A percentile compares a stretch with the other conserved stretches of the same genome.
phyloP scores from a whole-genome alignment of 2,888 invertebrate species.

The Scaptomyza tumidula region DNA sequence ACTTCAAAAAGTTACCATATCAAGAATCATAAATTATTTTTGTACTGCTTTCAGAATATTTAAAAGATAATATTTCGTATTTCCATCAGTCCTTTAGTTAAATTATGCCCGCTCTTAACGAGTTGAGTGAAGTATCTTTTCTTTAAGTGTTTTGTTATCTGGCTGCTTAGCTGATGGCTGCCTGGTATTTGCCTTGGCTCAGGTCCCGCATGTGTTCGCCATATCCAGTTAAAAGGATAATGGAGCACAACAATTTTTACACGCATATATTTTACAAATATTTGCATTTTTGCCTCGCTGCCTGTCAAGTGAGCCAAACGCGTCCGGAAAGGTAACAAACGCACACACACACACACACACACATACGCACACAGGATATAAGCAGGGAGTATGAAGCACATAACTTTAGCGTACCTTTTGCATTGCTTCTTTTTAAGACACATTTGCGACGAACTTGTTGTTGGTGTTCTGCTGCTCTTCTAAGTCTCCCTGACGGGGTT shows the following conservation, averaged over 20 bases:
- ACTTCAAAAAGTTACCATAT: too few relatives aligned
- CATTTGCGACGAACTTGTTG: slow-evolving; percentile 55
- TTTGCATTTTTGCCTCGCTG: slow-evolving; percentile 76
- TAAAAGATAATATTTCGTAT: too few relatives aligned
- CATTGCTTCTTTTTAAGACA: slow-evolving; percentile 62
- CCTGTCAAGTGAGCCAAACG: slow-evolving; percentile 64
- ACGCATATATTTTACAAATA: slow-evolving; percentile 82
- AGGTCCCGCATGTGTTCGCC: slow-evolving; percentile 61
- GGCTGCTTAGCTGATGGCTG: slow-evolving; percentile 71
- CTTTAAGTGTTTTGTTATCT: slow-evolving; percentile 48
- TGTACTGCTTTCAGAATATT: too few relatives aligned
- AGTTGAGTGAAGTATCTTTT: neutral
- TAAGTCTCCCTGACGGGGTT: slow-evolving; percentile 26
- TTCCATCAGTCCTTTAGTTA: too few relatives aligned
- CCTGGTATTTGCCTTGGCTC: slow-evolving; percentile 65
- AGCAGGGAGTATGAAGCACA: slow-evolving; percentile 44
- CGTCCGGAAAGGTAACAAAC: slow-evolving; percentile 16
- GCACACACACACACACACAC: too few relatives aligned
- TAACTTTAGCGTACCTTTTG: slow-evolving; percentile 76
- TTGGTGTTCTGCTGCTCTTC: slow-evolving; percentile 2
- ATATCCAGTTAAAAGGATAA: slow-evolving; percentile 81
- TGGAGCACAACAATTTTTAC: slow-evolving; percentile 81
- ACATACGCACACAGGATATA: slow-evolving; percentile 9
- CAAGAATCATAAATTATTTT: too few relatives aligned
- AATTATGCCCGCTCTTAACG: too few relatives aligned